A percentile compares a stretch with the other conserved stretches of the same genome.
phyloP scores from a whole-genome alignment of 2,797 vertebrate species.

The Anolis apletophallus region DNA sequence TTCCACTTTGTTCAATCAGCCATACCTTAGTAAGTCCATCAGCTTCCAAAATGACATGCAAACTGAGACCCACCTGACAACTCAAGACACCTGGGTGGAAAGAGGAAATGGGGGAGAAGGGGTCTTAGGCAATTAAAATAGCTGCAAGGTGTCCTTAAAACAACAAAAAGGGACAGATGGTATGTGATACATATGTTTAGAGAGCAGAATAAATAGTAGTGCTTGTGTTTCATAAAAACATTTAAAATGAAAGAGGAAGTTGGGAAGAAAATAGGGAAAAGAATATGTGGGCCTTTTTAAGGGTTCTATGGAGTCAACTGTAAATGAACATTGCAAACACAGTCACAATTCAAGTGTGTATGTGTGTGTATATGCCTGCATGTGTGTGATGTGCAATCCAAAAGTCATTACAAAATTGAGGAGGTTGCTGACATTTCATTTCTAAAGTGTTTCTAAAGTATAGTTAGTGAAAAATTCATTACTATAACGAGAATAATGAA shows the following conservation, averaged over 20 bases:
- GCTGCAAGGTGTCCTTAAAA: conserved; percentile 38
- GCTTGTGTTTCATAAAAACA: not conserved
- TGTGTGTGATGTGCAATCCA: too few relatives aligned
- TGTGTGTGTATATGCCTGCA: too few relatives aligned
- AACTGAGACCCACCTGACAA: conserved; percentile 89
- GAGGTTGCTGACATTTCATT: too few relatives aligned
- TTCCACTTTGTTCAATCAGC: conserved; percentile 89
- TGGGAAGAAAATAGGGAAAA: not conserved
- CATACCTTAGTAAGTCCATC: conserved; percentile 86
- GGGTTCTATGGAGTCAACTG: too few relatives aligned
- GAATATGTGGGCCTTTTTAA: too few relatives aligned
- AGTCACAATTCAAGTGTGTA: too few relatives aligned
- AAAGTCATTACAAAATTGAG: too few relatives aligned
- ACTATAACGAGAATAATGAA: too few relatives aligned
- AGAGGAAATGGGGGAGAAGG: conserved; percentile 52
- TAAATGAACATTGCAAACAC: too few relatives aligned
- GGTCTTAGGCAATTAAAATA: conserved; percentile 71
- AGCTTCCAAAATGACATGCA: conserved; percentile 88
- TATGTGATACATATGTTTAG: not conserved
- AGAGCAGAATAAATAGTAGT: not conserved
- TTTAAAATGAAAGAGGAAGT: too few relatives aligned
- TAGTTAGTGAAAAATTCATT: too few relatives aligned
- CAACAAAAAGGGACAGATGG: conserved; percentile 1
- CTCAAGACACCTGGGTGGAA: conserved; percentile 78
- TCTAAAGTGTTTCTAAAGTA: too few relatives aligned